These are phyloP conservation scores for Solea solea DNA, from an alignment of 2,113 vertebrate species.

Conservation along the genomic window DNA sequence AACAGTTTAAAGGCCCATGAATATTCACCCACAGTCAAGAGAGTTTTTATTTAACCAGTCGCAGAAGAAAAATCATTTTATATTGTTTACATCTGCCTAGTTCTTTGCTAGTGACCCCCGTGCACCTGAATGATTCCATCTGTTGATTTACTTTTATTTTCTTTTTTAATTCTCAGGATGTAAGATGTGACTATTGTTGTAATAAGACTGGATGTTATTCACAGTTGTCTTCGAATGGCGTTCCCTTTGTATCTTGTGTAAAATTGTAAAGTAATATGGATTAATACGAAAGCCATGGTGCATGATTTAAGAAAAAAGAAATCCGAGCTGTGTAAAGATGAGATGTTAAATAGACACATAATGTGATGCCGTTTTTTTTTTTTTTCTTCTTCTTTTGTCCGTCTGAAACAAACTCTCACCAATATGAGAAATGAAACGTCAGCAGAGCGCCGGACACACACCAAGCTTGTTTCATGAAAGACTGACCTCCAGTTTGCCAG, in stretches of 20 bases:
- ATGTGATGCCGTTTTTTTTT: slow-evolving; percentile 35
- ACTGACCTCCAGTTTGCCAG: slow-evolving; percentile 49
- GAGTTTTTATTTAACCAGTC: slow-evolving; percentile 22
- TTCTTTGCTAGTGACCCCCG: neutral
- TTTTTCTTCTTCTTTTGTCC: neutral
- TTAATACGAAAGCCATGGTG: slow-evolving; percentile 77
- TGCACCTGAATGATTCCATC: slow-evolving; percentile 43
- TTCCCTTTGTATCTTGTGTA: slow-evolving; percentile 87
- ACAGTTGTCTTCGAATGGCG: slow-evolving; percentile 83
- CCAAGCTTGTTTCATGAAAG: slow-evolving; percentile 41
- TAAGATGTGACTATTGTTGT: slow-evolving; percentile 85
- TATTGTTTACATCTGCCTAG: slow-evolving; percentile 6
- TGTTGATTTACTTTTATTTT: slow-evolving; percentile 51
- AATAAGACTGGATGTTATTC: slow-evolving; percentile 83
- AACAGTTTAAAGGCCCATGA: slow-evolving; percentile 10
- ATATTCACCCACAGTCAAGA: slow-evolving; percentile 10
- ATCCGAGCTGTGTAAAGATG: slow-evolving; percentile 40
- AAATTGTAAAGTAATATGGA: slow-evolving; percentile 80
- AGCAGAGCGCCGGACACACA: slow-evolving; percentile 37
- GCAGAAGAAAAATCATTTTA: slow-evolving; percentile 35
- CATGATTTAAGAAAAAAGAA: slow-evolving; percentile 63
- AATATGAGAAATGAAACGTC: slow-evolving; percentile 7
- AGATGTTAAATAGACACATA: slow-evolving; percentile 23
- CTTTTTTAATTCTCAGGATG: slow-evolving; percentile 86
- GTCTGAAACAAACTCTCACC: slow-evolving; percentile 11